phyloP scores from a whole-genome alignment of 2,113 vertebrate species.

The Rafetus swinhoei region DNA sequence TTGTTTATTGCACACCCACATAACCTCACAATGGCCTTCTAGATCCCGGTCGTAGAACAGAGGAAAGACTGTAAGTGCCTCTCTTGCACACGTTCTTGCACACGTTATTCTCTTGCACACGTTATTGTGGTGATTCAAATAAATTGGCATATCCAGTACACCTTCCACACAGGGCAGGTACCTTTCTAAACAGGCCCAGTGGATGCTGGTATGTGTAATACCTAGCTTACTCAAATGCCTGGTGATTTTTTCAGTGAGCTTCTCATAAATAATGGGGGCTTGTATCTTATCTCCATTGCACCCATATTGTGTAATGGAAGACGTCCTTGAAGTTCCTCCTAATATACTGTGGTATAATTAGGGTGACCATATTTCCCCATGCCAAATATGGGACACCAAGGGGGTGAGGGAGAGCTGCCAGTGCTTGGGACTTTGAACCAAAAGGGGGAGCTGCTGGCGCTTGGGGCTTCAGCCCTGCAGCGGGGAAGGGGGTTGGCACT shows the following conservation, averaged over 20 bases:
- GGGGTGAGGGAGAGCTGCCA: too few relatives aligned
- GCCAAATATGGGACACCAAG: too few relatives aligned
- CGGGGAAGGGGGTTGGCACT: too few relatives aligned
- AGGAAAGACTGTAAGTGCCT: neutral
- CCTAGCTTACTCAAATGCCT: neutral
- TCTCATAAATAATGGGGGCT: neutral
- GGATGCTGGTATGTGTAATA: neutral
- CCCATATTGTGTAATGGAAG: neutral
- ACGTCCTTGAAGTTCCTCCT: neutral
- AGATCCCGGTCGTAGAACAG: neutral
- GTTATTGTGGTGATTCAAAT: neutral
- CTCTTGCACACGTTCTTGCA: neutral
- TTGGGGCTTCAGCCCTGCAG: too few relatives aligned
- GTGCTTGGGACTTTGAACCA: too few relatives aligned
- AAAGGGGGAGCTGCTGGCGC: too few relatives aligned
- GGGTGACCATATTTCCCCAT: too few relatives aligned
- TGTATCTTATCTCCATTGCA: neutral
- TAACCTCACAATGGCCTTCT: neutral
- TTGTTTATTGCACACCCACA: neutral
- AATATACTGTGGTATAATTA: too few relatives aligned
- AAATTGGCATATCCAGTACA: neutral
- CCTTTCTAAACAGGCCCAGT: neutral
- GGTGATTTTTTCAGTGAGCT: neutral
- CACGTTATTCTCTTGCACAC: neutral
- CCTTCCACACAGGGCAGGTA: rapidly evolving